A percentile compares a stretch with the other conserved stretches of the same genome.
These are phyloP conservation scores for Archivesica marissinica DNA, from an alignment of 1,140 invertebrate species.

Conservation along the genomic window DNA sequence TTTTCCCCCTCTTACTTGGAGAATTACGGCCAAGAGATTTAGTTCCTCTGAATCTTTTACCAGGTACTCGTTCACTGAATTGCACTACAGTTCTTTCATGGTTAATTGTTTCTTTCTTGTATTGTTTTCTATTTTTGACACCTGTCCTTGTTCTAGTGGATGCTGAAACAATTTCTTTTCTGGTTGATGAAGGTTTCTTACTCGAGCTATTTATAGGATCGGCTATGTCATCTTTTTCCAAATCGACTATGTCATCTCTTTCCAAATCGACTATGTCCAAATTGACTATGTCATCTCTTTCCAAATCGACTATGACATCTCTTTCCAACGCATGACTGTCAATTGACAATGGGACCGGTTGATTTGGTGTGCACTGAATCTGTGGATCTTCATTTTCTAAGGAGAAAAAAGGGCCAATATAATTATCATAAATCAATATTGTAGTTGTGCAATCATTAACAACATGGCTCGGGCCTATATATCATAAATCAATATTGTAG, in stretches of 20 bases:
- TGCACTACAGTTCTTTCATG: neutral
- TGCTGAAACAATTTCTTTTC: neutral
- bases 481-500: no score
- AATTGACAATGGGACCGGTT: slow-evolving; percentile 6
- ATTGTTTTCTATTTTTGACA: neutral
- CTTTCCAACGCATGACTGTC: neutral
- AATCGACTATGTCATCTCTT: neutral
- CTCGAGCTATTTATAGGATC: neutral
- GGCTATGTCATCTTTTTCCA: neutral
- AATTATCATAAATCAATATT: no score
- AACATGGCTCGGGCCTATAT: no score
- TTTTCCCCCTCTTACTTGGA: slow-evolving; percentile 8
- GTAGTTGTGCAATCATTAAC: no score
- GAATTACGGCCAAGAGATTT: neutral
- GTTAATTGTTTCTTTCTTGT: neutral
- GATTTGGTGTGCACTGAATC: slow-evolving; percentile 24
- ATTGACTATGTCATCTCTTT: no score
- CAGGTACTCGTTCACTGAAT: neutral
- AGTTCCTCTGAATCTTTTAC: neutral
- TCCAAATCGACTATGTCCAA: no score
- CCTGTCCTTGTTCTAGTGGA: neutral
- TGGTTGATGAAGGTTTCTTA: neutral
- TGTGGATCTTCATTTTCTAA: slow-evolving; percentile 30
- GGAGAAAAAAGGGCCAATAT: no score
- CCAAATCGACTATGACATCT: neutral